Evolutionary conservation across 2,888 invertebrate species (phyloP).

Genomic region (Harpalus rubripes): DNA sequence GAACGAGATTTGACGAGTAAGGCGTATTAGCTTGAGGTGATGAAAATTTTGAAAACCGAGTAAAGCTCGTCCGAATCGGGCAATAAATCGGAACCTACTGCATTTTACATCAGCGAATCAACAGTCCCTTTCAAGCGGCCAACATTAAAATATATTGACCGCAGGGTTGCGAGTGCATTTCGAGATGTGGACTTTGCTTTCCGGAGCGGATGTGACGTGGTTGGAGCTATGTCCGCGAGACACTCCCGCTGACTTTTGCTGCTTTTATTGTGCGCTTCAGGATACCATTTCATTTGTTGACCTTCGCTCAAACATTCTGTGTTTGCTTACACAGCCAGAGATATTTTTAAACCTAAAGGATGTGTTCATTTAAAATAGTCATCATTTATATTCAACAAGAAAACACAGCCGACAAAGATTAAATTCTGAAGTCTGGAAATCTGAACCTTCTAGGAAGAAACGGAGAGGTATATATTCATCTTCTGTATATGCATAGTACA

Average conservation of each 20-base stretch:
- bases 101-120: slow-evolving; percentile 63
- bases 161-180: slow-evolving; percentile 52
- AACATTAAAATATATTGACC: slow-evolving; percentile 65
- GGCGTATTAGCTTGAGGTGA: slow-evolving; percentile 14
- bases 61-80: not conserved
- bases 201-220: slow-evolving; percentile 37
- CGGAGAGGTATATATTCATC: too few species aligned
- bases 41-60: slow-evolving; percentile 20
- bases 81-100: slow-evolving; percentile 60
- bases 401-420: too few species aligned
- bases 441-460: too few species aligned
- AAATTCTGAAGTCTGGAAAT: too few species aligned
- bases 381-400: not conserved
- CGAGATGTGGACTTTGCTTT: slow-evolving; percentile 4
- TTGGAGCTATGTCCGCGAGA: slow-evolving; percentile 5
- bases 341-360: slow-evolving; percentile 40
- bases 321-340: slow-evolving; percentile 23
- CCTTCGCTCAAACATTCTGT: slow-evolving; percentile 31
- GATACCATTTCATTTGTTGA: slow-evolving; percentile 40
- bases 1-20: slow-evolving; percentile 47
- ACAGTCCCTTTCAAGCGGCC: slow-evolving; percentile 56
- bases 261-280: slow-evolving; percentile 15
- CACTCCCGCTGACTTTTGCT: not conserved
- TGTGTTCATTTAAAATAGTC: slow-evolving; percentile 19
- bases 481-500: too few species aligned